These are phyloP conservation scores for Aleiodes alternator DNA, from an alignment of 2,888 invertebrate species.

Conservation along the genomic window DNA sequence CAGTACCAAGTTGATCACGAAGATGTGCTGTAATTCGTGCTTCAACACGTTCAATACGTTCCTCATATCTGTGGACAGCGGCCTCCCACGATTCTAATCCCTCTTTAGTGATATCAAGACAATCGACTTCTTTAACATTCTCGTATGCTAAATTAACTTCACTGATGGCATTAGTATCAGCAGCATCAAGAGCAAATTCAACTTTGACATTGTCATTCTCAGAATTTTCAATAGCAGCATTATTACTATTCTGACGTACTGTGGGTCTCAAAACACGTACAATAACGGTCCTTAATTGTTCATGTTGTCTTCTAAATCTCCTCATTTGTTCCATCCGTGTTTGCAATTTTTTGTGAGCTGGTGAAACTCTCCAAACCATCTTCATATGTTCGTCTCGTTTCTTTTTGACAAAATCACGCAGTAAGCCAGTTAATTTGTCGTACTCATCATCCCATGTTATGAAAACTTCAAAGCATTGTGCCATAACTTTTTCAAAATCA, in stretches of 20 bases:
- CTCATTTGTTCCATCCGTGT: slow-evolving; percentile 98
- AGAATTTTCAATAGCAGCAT: slow-evolving; percentile 63
- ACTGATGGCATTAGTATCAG: slow-evolving; percentile 97
- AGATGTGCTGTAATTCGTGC: slow-evolving; percentile 98
- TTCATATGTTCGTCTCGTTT: slow-evolving; percentile 98
- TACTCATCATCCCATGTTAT: slow-evolving; percentile 99
- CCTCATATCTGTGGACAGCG: slow-evolving; percentile 97
- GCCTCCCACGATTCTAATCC: slow-evolving; percentile 99
- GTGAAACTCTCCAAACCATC: slow-evolving; percentile 97
- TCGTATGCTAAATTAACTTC: slow-evolving; percentile 97
- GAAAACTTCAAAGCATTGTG: slow-evolving; percentile 96
- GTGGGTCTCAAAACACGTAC: slow-evolving; percentile 90
- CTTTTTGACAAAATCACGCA: slow-evolving; percentile 98
- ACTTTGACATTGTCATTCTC: slow-evolving; percentile 69
- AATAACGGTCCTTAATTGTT: slow-evolving; percentile 97
- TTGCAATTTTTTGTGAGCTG: slow-evolving; percentile 97
- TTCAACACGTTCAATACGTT: slow-evolving; percentile 98
- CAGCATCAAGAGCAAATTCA: slow-evolving; percentile 88
- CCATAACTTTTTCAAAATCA: slow-evolving; percentile 98
- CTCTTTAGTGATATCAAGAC: slow-evolving; percentile 96
- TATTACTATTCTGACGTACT: slow-evolving; percentile 75
- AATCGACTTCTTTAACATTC: slow-evolving; percentile 98
- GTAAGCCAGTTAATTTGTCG: slow-evolving; percentile 94
- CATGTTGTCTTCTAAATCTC: slow-evolving; percentile 96
- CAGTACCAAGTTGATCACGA: slow-evolving; percentile 97